Percentiles rank a stretch among this genome's conserved stretches.
Conservation (phyloP, 1,140 invertebrate species). For the Microplitis mediator region DNA sequence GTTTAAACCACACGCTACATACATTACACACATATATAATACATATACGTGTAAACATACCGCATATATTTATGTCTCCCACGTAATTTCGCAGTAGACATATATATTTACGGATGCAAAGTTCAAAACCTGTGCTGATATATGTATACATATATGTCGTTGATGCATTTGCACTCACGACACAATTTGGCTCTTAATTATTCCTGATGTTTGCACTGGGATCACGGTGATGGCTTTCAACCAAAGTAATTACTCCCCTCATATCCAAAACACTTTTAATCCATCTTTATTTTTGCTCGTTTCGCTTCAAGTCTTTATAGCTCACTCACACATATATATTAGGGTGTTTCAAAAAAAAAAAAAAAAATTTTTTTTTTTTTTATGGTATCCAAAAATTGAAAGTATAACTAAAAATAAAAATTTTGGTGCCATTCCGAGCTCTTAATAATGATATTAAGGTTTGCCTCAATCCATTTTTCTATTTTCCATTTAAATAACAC, state of each 20-base stretch:
- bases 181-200: constrained; percentile 27
- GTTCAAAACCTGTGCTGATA: not conserved
- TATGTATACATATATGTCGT: not conserved
- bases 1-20: too few relatives aligned
- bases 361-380: too few relatives aligned
- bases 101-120: not conserved
- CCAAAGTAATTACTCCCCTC: constrained; percentile 9
- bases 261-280: not conserved
- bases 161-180: not conserved
- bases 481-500: too few relatives aligned
- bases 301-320: not conserved
- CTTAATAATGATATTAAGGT: too few relatives aligned
- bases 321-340: not conserved
- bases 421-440: too few relatives aligned
- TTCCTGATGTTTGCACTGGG: constrained; percentile 10
- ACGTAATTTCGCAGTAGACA: not conserved
- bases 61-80: not conserved
- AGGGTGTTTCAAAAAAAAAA: too few relatives aligned
- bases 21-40: too few relatives aligned
- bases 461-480: too few relatives aligned
- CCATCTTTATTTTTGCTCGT: constrained; percentile 1
- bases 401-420: too few relatives aligned
- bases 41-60: too few relatives aligned
- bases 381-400: too few relatives aligned
- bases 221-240: not conserved